Evolutionary conservation across 2,113 vertebrate genomes (phyloP), one percentile per base, ranked within the genome.

Genomic region (Calypte anna): DNA sequence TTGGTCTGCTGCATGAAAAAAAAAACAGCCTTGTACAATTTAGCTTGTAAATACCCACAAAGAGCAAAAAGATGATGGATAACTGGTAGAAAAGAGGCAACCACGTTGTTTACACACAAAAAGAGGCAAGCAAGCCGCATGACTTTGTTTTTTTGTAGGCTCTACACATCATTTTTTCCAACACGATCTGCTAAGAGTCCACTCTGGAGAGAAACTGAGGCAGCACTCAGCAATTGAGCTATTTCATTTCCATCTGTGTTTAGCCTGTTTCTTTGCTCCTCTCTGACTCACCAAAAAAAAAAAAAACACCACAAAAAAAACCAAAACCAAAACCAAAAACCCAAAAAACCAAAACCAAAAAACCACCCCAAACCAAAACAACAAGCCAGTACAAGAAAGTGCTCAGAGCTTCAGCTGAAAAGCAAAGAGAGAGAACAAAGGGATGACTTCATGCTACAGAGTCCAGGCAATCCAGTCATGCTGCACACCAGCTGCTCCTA

Each of bases 181-280:
- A 33, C 2, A 0, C 38, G 33, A 8, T 19, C 55, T 69, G 70
- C 77, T 79, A 28, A 74, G 66, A 33, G 24, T 2, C 25, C 8
- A 3, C 51, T 77, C 59, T 7, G 46, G 46, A 76, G 79, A 77
- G 93, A 94, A 96, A 88, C 86, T 75, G 95, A 92, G 89, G 90
- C 91, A 93, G 86, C 27, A 43, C 59, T 63, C 62, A 30, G 30
- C 8, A 2, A 72, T 13, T 6, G 40, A 69, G 87, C 69, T 48
- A 14, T 67, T 55, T 46, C 48, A 18, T 13, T 76, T 23, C 95
- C 70, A 92, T 57, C 88, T 75, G 74, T 61, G 75, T 72, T 73
- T 86, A 80, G 76, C 51, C 40, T 33, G 33, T 68, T 94, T 33
- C 82, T 86, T 59, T 33, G 59, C 53, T 93, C 88, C 83, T 74